Base-by-base conservation (phyloP, 1,140 invertebrate genomes). In the Lordiphosa mommai region DNA sequence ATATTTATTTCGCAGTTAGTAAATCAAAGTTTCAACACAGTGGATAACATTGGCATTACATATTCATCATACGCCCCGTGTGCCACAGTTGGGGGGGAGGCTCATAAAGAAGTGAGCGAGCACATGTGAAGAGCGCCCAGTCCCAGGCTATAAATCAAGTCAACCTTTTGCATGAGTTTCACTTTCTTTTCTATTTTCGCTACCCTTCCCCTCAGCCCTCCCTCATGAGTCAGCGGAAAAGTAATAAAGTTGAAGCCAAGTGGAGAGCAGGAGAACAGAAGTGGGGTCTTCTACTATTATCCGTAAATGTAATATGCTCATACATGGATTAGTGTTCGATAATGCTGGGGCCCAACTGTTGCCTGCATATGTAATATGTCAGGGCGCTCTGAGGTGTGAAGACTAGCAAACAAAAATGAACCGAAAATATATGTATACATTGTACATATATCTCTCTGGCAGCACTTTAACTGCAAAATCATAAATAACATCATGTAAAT, bases 401-500 rank as follows among this genome's bases (percentile, higher is more conserved):
- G 46, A 34, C 49, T 27, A 13, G 51, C 61, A 55, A 66, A 70
- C 53, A 61, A 36, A 33, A 50, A 44, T 36, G 36, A 56, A 59
- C 52, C 49, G 47, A 52, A 43, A 51, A 80, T 70, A 80, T 51
- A 51, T 48, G 47, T 38, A 38, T 48, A 29, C 4, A 34, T 30
- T 9, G 9, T 44, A 32, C 12, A 16, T 38, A 36, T 10, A 17
- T 48, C 27, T 68, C 55, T 84, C 77, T 76, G 63, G 61, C 55
- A 80, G 72, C 76, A 82, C 76, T 84, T 82, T 69, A 84, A 80
- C 77, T 77, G 77, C 77, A 84, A 82, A 82, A 84, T 84, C 77
- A 82, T 82, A 82, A 82, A 82, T 82, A 82, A 82, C 76, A 82
- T 84, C 72, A 82, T 84, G 77, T 82, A 84, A 82, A 82, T 82